Evolutionary conservation across 2,888 invertebrate genomes (phyloP).

Genomic region (Melipona bicolor): DNA sequence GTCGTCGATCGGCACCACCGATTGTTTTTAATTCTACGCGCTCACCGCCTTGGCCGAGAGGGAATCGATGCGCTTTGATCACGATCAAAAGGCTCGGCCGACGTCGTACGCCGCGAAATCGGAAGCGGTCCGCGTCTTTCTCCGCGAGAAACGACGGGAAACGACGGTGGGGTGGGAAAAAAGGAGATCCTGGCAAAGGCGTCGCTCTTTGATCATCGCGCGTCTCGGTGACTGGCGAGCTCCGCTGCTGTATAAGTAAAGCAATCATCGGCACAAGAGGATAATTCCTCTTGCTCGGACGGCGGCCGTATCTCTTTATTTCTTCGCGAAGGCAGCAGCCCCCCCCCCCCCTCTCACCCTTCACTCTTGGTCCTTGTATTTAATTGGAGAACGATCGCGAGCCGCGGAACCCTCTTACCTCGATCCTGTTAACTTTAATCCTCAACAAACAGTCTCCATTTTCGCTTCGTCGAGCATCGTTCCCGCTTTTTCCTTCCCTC

Average conservation of each 20-base stretch:
- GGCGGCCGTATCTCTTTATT: conserved; percentile 4
- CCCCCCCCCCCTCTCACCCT: no score
- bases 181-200: no score
- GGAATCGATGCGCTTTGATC: not conserved
- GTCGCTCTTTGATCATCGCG: not conserved
- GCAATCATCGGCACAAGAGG: not conserved
- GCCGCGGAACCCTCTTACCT: not conserved
- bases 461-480: not conserved
- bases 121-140: no score
- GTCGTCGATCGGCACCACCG: not conserved
- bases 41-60: not conserved
- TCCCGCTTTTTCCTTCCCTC: no score
- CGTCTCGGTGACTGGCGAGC: not conserved
- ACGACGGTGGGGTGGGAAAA: no score
- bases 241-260: conserved; percentile 36
- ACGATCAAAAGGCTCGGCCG: no score
- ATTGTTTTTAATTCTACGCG: not conserved
- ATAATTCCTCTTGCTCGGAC: not conserved
- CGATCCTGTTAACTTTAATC: conserved; percentile 40
- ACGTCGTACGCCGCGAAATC: not conserved
- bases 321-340: not conserved
- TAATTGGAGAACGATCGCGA: conserved; percentile 34
- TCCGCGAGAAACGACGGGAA: no score
- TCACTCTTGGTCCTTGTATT: not conserved
- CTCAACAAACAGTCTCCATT: conserved; percentile 35